Evolutionary conservation across 1,140 invertebrate species (phyloP).

Genomic region (Parasteatoda tepidariorum): DNA sequence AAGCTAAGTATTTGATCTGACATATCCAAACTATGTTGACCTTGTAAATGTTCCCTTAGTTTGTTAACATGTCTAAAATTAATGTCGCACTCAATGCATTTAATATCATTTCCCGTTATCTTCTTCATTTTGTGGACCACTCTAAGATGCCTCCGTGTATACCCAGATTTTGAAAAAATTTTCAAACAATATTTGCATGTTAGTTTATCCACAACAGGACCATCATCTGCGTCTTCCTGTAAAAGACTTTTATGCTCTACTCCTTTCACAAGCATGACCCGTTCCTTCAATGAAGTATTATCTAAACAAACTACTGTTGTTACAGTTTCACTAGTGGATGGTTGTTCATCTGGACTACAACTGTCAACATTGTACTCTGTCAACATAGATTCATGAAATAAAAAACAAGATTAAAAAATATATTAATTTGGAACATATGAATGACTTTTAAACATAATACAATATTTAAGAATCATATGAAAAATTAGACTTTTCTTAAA

Average conservation of each 20-base stretch:
- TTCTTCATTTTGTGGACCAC: constrained; percentile 11
- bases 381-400: background rate
- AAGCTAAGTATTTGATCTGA: background rate
- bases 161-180: background rate
- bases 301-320: no score
- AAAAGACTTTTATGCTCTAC: no score
- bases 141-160: background rate
- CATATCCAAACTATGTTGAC: background rate
- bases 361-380: background rate
- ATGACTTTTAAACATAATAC: background rate
- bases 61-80: background rate
- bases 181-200: background rate
- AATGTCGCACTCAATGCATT: constrained; percentile 19
- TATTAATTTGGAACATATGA: background rate
- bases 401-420: background rate
- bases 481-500: no score
- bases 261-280: background rate
- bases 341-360: background rate
- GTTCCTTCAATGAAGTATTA: background rate
- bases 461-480: background rate
- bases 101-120: constrained; percentile 2
- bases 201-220: constrained; percentile 9
- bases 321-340: background rate
- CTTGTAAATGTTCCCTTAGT: background rate
- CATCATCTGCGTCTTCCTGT: background rate